phyloP scores from a whole-genome alignment of 2,888 invertebrate genomes.

The Agrotis exclamationis region DNA sequence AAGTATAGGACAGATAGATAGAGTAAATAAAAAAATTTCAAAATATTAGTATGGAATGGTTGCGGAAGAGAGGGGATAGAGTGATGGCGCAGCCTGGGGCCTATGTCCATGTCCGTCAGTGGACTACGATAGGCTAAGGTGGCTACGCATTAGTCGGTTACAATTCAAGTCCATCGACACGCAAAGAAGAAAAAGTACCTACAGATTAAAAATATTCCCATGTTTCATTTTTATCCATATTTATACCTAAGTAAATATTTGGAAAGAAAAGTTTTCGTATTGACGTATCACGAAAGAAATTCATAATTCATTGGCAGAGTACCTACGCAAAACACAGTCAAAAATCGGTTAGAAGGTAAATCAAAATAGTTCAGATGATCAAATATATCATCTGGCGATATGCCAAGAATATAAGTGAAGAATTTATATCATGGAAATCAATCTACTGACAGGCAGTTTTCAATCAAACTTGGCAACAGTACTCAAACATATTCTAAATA shows the following conservation, averaged over 20 bases:
- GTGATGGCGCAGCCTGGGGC: no score
- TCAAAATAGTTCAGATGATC: constrained; percentile 51
- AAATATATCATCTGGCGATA: constrained; percentile 50
- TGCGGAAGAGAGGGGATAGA: no score
- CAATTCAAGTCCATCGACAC: no score
- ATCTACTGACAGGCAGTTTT: constrained; percentile 36
- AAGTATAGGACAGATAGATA: no score
- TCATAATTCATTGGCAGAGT: constrained; percentile 5
- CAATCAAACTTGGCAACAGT: constrained; percentile 27
- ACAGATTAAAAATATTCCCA: no score
- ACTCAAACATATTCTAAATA: constrained; percentile 8
- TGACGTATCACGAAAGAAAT: not conserved
- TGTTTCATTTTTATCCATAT: not conserved
- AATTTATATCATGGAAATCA: constrained; percentile 30
- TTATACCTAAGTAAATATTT: not conserved
- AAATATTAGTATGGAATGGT: no score
- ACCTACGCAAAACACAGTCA: constrained; percentile 10
- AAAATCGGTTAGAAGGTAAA: constrained; percentile 23
- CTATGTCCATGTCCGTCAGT: no score
- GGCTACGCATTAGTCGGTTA: no score
- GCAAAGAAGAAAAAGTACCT: no score
- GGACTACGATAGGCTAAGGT: no score
- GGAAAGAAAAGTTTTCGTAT: constrained; percentile 6
- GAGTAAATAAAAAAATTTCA: no score
- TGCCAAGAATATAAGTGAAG: constrained; percentile 35